phyloP scores from a whole-genome alignment of 2,113 vertebrate species.

The Odocoileus virginianus region DNA sequence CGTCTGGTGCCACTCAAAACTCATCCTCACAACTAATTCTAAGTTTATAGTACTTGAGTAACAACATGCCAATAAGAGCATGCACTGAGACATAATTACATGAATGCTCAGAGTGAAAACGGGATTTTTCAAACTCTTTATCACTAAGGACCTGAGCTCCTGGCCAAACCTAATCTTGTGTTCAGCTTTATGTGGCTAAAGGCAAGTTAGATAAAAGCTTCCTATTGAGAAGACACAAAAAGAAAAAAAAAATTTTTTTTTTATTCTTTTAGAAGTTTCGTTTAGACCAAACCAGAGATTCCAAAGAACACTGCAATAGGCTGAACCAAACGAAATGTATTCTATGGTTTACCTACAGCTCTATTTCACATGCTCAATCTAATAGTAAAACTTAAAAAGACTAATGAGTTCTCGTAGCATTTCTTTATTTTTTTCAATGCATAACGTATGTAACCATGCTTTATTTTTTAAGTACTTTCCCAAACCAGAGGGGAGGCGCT shows the following conservation, averaged over 20 bases:
- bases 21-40: not conserved
- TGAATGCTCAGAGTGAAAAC: not conserved
- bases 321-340: not conserved
- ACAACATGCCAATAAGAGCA: not conserved
- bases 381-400: not conserved
- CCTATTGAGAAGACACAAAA: not conserved
- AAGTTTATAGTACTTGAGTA: not conserved
- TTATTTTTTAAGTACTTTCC: not conserved
- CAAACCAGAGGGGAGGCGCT: not conserved
- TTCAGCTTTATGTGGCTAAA: not conserved
- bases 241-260: not conserved
- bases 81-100: not conserved
- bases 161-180: not conserved
- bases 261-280: not conserved
- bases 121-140: constrained; percentile 9
- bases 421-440: not conserved
- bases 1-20: constrained; percentile 44
- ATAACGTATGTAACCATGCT: not conserved
- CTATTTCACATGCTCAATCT: not conserved
- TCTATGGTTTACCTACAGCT: not conserved
- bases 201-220: constrained; percentile 20
- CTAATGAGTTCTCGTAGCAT: not conserved
- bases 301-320: not conserved
- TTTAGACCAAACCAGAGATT: not conserved
- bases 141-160: not conserved